A percentile compares a stretch with the other conserved stretches of the same genome.
Conservation (phyloP, 1,140 invertebrate genomes). For the Phenacoccus solenopsis region DNA sequence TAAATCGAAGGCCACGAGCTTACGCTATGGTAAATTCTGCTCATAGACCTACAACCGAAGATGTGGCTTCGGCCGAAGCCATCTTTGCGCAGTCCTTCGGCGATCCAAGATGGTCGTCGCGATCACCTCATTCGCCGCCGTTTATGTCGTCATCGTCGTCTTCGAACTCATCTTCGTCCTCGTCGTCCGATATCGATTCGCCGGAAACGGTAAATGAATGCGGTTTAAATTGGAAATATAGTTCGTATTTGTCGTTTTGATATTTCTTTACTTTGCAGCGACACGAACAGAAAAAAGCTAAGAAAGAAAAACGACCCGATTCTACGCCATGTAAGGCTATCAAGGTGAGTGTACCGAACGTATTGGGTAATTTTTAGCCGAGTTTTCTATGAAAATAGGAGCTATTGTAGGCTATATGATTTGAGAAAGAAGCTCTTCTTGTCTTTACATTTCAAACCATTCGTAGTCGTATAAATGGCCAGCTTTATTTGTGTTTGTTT, state of each 20-base stretch:
- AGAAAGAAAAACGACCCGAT: neutral
- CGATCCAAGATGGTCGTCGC: neutral
- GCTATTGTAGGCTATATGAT: too few relatives aligned
- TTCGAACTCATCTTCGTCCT: neutral
- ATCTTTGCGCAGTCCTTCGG: neutral
- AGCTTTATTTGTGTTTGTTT: too few relatives aligned
- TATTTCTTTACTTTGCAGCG: neutral
- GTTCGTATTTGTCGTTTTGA: too few relatives aligned
- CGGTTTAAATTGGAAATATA: too few relatives aligned
- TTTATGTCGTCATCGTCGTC: neutral
- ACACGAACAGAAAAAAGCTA: neutral
- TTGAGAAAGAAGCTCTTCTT: too few relatives aligned
- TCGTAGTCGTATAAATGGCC: too few relatives aligned
- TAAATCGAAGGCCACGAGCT: neutral
- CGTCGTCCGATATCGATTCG: neutral
- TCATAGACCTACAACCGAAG: neutral
- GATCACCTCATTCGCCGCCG: neutral
- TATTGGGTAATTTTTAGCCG: too few relatives aligned
- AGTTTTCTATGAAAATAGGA: too few relatives aligned
- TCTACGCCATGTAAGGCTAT: neutral
- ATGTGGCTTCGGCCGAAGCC: neutral
- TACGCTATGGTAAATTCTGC: neutral
- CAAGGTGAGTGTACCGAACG: neutral
- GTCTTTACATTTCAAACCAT: too few relatives aligned
- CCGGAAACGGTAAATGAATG: neutral